Base-by-base conservation (phyloP, 1,140 invertebrate species). In the Conopomorpha cramerella region DNA sequence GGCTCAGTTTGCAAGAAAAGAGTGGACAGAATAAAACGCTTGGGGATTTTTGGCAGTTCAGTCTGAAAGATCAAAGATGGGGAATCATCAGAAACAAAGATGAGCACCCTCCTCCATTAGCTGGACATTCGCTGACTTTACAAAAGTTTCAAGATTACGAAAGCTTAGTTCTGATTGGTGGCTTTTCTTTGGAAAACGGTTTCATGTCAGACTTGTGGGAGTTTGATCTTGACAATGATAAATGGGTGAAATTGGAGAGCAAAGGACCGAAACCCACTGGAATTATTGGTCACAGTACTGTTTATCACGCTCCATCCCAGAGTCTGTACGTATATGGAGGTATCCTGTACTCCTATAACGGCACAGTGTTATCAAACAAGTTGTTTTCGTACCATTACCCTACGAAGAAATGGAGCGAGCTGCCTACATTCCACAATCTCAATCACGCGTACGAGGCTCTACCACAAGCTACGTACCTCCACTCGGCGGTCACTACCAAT, bases 271-370 rank as follows among this genome's bases (percentile, higher is more conserved):
- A 84, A 16, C 92, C 93, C 7, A 65, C 86, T 1, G 92, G 92
- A 30, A 81, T 98, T 14, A 96, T 91, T 60, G 94, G 94, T 0
- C 95, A 98, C 64, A 90, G 86, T 19, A 89, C 93, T 0, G 90
- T 96, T 0, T 97, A 93, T 58, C 90, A 96, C 49, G 66, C 79
- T 0, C 81, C 81, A 16, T 89, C 89, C 0, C 85, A 92, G 41
- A 91, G 89, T 45, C 82, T 98, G 27, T 98, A 95, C 56, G 78
- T 97, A 0, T 96, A 91, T 72, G 95, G 95, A 16, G 95, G 95
- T 10, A 89, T 92, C 51, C 67, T 86, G 1, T 92, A 88, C 52
- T 80, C 82, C 7, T 79, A 86, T n/a, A 87, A 89, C 48, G 80
- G 83, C 36, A 87, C 88, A 4, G 79, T 80, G 25, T 73, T 89